phyloP scores from a whole-genome alignment of 2,797 vertebrate species.

The Falco cherrug region DNA sequence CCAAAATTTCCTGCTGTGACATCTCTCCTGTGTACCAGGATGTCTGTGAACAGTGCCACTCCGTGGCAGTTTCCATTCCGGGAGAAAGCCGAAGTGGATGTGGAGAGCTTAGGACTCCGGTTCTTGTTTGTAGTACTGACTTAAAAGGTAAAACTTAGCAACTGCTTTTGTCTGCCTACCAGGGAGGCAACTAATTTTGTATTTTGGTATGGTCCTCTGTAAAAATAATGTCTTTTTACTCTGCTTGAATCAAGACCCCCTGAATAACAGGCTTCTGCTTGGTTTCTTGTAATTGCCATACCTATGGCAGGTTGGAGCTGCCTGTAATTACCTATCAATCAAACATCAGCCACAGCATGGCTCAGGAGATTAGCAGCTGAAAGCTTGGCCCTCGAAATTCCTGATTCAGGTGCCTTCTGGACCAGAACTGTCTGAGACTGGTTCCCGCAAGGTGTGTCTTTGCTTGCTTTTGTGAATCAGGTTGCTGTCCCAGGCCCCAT shows the following conservation, averaged over 20 bases:
- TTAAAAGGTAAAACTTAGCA: neutral
- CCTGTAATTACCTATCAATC: neutral
- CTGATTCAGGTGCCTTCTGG: neutral
- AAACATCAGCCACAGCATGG: neutral
- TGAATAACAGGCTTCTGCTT: neutral
- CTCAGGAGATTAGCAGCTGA: neutral
- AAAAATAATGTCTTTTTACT: neutral
- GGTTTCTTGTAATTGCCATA: neutral
- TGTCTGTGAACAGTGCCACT: constrained; percentile 19
- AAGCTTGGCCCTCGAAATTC: neutral
- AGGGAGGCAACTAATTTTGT: neutral
- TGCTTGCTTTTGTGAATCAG: neutral
- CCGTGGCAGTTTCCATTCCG: neutral
- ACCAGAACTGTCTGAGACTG: neutral
- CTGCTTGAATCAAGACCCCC: neutral
- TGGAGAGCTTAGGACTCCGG: neutral
- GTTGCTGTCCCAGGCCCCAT: neutral
- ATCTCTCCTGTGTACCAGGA: neutral
- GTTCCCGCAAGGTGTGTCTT: neutral
- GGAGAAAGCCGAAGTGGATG: neutral
- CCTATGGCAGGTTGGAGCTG: neutral
- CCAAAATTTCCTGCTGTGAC: neutral
- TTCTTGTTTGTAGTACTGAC: neutral
- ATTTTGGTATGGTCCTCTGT: neutral
- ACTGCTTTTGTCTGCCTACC: neutral